Evolutionary conservation across 2,797 vertebrate genomes (phyloP).

Genomic region (Nothura maculosa): DNA sequence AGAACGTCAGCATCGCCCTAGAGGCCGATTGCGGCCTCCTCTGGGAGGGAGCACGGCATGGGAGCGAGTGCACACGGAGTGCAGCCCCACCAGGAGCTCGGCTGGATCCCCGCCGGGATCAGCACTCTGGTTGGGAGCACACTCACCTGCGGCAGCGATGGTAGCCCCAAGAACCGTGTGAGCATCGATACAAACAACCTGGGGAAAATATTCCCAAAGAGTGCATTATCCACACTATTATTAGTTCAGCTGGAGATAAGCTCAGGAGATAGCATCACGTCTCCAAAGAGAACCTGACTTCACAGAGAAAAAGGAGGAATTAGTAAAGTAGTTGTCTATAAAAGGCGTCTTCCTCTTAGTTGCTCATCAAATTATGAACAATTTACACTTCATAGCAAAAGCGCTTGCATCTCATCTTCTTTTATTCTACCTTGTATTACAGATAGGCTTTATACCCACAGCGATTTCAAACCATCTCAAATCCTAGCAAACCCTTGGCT

Average conservation of each 20-base stretch:
- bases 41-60: not conserved
- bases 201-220: not conserved
- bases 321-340: not conserved
- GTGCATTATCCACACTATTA: not conserved
- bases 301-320: not conserved
- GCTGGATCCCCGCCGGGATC: too few relatives aligned
- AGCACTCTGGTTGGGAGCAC: not conserved
- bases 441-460: not conserved
- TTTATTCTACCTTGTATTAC: not conserved
- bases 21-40: not conserved
- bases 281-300: not conserved
- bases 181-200: not conserved
- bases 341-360: not conserved
- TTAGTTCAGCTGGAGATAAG: too few relatives aligned
- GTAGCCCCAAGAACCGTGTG: not conserved
- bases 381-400: not conserved
- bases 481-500: rapidly evolving
- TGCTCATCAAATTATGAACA: not conserved
- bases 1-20: not conserved
- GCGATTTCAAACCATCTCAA: not conserved
- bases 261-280: not conserved
- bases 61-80: too few relatives aligned
- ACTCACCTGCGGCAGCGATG: too few relatives aligned
- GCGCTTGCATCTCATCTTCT: rapidly evolving
- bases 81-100: not conserved